Percentiles rank a stretch among this genome's conserved stretches.
phyloP scores from a whole-genome alignment of 2,113 vertebrate species.

The Microcebus ravelobensis region DNA sequence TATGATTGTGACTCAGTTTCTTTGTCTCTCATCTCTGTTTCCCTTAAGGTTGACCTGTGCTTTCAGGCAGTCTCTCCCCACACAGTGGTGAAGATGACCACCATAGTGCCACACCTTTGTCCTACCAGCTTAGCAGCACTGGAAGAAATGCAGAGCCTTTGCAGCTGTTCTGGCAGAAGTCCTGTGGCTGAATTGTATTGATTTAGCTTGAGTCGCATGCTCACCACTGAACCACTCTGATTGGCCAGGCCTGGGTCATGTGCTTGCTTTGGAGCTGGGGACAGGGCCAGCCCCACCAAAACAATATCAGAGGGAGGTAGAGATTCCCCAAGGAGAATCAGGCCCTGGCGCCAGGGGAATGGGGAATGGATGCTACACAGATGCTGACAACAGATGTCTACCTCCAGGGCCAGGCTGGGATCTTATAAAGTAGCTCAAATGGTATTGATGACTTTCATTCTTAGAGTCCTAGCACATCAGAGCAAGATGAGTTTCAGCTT shows the following conservation, averaged over 20 bases:
- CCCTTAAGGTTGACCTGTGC: neutral
- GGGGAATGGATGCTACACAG: neutral
- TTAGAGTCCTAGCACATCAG: neutral
- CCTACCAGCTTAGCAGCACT: neutral
- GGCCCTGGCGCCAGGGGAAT: neutral
- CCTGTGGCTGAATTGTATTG: neutral
- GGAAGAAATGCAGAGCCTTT: neutral
- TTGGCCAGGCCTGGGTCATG: neutral
- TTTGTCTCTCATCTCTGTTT: neutral
- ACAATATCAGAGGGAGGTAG: neutral
- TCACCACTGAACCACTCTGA: neutral
- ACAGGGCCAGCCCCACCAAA: neutral
- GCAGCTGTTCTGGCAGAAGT: neutral
- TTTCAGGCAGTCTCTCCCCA: neutral
- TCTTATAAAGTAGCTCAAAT: neutral
- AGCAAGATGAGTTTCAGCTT: neutral
- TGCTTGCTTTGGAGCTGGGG: neutral
- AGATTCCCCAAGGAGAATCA: neutral
- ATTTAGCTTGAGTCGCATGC: neutral
- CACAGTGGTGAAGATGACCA: neutral
- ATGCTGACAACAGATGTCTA: accelerated
- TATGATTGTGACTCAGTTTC: neutral
- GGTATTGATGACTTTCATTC: neutral
- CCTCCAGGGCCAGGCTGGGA: neutral
- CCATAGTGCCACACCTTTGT: neutral